phyloP scores from a whole-genome alignment of 1,140 invertebrate genomes.

The Diabrotica undecimpunctata region DNA sequence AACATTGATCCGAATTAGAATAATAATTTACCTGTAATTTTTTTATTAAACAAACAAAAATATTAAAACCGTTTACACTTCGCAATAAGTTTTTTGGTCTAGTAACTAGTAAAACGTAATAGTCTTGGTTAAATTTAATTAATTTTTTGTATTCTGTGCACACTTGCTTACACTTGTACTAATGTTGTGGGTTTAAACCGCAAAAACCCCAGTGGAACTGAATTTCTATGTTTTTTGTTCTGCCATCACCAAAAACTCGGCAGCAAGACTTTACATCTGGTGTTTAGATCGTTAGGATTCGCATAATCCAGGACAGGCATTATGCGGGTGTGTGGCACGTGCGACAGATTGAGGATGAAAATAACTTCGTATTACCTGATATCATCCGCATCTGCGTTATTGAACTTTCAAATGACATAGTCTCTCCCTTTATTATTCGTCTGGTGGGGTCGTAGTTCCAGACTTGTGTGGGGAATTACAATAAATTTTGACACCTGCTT shows the following conservation, averaged over 20 bases:
- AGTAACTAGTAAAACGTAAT: too few species aligned
- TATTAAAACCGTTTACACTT: too few species aligned
- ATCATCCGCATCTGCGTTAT: conserved; percentile 1
- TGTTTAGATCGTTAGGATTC: neutral
- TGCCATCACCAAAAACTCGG: neutral
- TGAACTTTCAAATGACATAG: conserved; percentile 1
- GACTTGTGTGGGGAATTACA: neutral
- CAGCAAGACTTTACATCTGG: neutral
- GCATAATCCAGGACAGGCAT: neutral
- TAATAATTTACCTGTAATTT: too few species aligned
- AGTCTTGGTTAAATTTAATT: too few species aligned
- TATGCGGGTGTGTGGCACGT: conserved; percentile 1
- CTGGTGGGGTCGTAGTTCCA: neutral
- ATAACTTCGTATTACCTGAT: conserved; percentile 2
- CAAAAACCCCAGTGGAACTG: neutral
- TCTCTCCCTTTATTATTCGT: conserved; percentile 2
- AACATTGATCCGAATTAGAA: too few species aligned
- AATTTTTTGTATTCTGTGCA: too few species aligned
- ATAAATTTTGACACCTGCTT: too few species aligned
- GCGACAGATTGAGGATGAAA: neutral
- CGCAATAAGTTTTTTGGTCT: too few species aligned
- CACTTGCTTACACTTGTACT: too few species aligned
- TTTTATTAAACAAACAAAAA: too few species aligned
- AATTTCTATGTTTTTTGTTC: neutral
- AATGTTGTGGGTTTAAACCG: too few species aligned